Evolutionary conservation across 1,140 invertebrate species (phyloP), one percentile per base, ranked within the genome.

Genomic region (Calliopsis andreniformis): DNA sequence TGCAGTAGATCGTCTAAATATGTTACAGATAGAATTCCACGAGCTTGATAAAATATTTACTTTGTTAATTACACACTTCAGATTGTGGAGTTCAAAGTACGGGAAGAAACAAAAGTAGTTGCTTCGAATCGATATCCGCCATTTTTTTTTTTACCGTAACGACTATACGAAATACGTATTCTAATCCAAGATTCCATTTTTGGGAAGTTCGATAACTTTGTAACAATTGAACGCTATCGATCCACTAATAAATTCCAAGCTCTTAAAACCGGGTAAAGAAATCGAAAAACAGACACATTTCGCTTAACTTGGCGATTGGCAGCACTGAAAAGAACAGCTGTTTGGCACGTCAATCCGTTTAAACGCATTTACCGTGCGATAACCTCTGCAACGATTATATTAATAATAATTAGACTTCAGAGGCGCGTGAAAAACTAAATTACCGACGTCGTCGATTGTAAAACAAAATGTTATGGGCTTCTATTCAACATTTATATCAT

Each of bases 241-340:
- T n/a, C n/a, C n/a, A n/a, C n/a, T n/a, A n/a, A n/a, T n/a, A n/a
- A n/a, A n/a, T n/a, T n/a, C n/a, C n/a, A n/a, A n/a, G n/a, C n/a
- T n/a, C n/a, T n/a, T n/a, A n/a, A n/a, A 3, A 0, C 2, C n/a
- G 0, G 43, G 45, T 67, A 20, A 28, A 45, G 10, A 12, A 42
- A 62, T 18, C 23, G 23, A 42, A 45, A 8, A 1, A 14, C 59
- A n/a, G 28, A 5, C 20, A n/a, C 20, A 66, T 23, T 18, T 5
- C n/a, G 45, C 30, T 10, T 16, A n/a, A 25, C 14, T 45, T 43
- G 3, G 8, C 20, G 2, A 53, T 76, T 76, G 73, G 73, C 55
- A 76, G 61, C 43, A 69, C 77, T 67, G 67, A 70, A 61, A 67
- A 56, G 61, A 82, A 82, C 82, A 83, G 62, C 80, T 83, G 76